phyloP scores from a whole-genome alignment of 2,113 vertebrate species.

The Boleophthalmus pectinirostris region DNA sequence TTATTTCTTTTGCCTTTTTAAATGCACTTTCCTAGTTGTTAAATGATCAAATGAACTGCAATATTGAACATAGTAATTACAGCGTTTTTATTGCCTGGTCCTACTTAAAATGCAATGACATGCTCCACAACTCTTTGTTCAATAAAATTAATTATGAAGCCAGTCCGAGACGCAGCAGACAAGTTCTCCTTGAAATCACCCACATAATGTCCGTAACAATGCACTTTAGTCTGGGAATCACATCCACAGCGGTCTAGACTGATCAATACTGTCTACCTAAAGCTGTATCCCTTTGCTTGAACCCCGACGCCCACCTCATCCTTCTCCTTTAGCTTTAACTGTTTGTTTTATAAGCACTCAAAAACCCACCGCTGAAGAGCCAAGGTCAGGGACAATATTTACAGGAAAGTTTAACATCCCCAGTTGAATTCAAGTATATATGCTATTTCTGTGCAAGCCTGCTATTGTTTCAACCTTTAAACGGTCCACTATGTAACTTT shows the following conservation, averaged over 20 bases:
- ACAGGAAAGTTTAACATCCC: conserved; percentile 18
- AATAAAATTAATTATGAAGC: not conserved
- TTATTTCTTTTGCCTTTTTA: not conserved
- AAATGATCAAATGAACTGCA: not conserved
- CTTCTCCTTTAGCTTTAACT: conserved; percentile 29
- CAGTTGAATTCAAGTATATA: not conserved
- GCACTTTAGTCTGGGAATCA: conserved; percentile 17
- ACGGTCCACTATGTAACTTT: no score
- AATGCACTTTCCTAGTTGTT: not conserved
- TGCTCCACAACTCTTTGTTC: not conserved
- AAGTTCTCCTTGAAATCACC: not conserved
- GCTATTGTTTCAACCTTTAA: not conserved
- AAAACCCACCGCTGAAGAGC: conserved; percentile 7
- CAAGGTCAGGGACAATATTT: conserved; percentile 34
- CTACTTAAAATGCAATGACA: conserved; percentile 2
- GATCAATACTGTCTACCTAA: conserved; percentile 35
- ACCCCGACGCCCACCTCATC: conserved; percentile 20
- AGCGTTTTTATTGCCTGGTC: not conserved
- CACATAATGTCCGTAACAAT: conserved; percentile 1
- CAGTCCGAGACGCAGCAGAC: not conserved
- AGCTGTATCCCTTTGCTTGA: conserved; percentile 6
- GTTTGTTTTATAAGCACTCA: conserved; percentile 51
- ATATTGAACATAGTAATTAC: not conserved
- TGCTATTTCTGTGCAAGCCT: not conserved
- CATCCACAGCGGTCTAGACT: conserved; percentile 26